Percentiles rank a stretch among this genome's conserved stretches.
Conservation (phyloP, 2,888 invertebrate species). For the Andrena bicolor region DNA sequence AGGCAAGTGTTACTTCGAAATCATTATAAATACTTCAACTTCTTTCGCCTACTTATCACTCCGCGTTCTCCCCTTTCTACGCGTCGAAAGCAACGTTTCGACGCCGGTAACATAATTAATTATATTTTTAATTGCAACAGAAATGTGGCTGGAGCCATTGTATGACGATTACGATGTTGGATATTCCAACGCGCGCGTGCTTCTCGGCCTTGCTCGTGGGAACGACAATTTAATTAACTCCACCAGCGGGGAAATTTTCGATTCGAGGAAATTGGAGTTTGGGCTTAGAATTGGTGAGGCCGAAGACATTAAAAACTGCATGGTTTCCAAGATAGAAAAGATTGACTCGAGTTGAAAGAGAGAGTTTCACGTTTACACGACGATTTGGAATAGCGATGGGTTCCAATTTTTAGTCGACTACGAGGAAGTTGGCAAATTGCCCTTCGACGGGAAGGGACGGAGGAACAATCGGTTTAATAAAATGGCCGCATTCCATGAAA, state of each 20-base stretch:
- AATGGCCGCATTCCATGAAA: conserved; percentile 91
- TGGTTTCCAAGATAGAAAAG: conserved; percentile 64
- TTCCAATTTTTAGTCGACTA: conserved; percentile 77
- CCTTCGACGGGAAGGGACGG: conserved; percentile 65
- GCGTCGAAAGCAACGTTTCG: no score
- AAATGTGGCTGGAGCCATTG: conserved; percentile 83
- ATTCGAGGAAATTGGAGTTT: conserved; percentile 77
- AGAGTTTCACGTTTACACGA: conserved; percentile 85
- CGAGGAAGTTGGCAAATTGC: conserved; percentile 71
- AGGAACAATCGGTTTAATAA: conserved; percentile 34
- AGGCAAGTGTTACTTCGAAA: conserved; percentile 79
- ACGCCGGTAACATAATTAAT: background rate
- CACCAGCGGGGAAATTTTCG: conserved; percentile 59
- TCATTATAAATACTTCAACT: background rate
- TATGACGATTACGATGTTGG: conserved; percentile 74
- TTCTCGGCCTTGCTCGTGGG: conserved; percentile 86
- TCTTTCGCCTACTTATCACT: no score
- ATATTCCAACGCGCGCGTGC: conserved; percentile 85
- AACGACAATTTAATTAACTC: conserved; percentile 77
- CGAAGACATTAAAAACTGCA: conserved; percentile 66
- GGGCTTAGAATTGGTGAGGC: conserved; percentile 75
- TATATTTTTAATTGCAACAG: conserved; percentile 69
- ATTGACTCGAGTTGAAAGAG: conserved; percentile 77
- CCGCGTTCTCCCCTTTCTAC: no score
- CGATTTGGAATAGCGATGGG: conserved; percentile 86